These are phyloP conservation scores for Pygoscelis antarcticus DNA, from an alignment of 2,113 vertebrate species.

Conservation along the genomic window DNA sequence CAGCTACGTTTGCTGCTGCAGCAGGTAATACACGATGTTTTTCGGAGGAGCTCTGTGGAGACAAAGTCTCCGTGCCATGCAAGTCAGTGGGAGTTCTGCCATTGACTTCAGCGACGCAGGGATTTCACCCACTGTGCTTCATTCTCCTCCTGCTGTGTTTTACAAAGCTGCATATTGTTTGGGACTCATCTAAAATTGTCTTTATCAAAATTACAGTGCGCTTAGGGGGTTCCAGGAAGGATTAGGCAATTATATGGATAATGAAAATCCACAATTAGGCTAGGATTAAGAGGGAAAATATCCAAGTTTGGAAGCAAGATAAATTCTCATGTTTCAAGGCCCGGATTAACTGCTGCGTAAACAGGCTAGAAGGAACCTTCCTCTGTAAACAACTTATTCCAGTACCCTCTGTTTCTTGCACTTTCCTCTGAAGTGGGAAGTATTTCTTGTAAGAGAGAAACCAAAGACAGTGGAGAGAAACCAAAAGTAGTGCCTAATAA, in stretches of 20 bases:
- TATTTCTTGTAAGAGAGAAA: background rate
- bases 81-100: background rate
- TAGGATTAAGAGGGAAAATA: constrained; percentile 30
- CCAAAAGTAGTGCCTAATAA: background rate
- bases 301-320: constrained; percentile 52
- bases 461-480: background rate
- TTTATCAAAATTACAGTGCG: constrained; percentile 32
- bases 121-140: constrained; percentile 35
- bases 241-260: constrained; percentile 49
- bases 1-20: background rate
- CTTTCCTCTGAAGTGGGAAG: background rate
- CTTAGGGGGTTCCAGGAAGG: constrained; percentile 15
- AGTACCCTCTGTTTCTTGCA: background rate
- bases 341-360: background rate
- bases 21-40: background rate
- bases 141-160: constrained; percentile 5
- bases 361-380: background rate
- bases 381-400: background rate
- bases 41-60: background rate
- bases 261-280: constrained; percentile 52
- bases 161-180: constrained; percentile 15
- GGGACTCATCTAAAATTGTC: background rate
- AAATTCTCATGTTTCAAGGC: background rate
- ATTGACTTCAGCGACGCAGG: background rate
- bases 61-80: background rate